Evolutionary conservation across 2,113 vertebrate genomes (phyloP), one percentile per base, ranked within the genome.

Genomic region (Albula goreensis): DNA sequence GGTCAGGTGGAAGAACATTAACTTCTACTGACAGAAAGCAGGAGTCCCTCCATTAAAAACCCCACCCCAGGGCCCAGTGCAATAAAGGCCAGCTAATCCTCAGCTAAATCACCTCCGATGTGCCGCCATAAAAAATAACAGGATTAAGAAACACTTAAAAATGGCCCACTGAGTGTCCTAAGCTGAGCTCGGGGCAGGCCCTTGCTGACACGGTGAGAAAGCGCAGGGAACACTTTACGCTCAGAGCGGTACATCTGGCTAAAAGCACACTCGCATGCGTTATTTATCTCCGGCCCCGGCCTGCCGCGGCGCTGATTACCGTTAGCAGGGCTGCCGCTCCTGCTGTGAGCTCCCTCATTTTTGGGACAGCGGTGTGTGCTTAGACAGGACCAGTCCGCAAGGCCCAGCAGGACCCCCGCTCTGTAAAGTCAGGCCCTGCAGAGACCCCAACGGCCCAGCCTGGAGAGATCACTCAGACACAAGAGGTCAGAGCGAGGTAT

Each of bases 61-160:
- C 57, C 57, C 12, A 60, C 79, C 74, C 83, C 25, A n/a, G 49
- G 80, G 80, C 50, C 25, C 31, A 25, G 2, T 8, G n/a, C 8
- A 22, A n/a, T 53, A 78, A 48, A 56, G 83, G 51, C 50, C 78
- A 88, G 57, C 85, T 83, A 79, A 86, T 50, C 87, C 80, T 5
- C 84, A 84, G 87, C 25, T 79, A 80, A 70, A 70, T 53, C 63
- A 57, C 22, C 50, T 81, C 15, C 52, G 80, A 87, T 83, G 81
- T 60, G 66, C 57, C 81, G 81, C 66, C 77, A 31, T 78, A 83
- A 57, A 90, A 88, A 86, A 85, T 86, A 77, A 83, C 87, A 83
- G 83, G 83, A 90, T 89, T 86, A 90, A 84, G 83, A 83, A 84
- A 87, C 88, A 91, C 89, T 88, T 86, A 88, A 53, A 78, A n/a